Conservation (phyloP, 2,113 vertebrate species). For the Nothocercus julius region DNA sequence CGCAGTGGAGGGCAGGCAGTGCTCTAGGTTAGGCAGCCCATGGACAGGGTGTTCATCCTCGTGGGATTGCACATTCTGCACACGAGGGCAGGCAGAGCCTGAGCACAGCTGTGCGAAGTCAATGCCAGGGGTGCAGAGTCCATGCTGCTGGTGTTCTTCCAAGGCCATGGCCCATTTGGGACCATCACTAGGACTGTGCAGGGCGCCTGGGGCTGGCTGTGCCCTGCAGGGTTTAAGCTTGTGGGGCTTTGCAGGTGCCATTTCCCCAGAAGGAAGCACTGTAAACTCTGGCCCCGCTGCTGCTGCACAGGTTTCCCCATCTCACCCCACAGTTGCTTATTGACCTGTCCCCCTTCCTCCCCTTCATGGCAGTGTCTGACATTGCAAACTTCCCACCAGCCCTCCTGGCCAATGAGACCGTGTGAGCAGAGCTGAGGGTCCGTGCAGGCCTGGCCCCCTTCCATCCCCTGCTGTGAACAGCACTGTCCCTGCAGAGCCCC, state of each 20-base stretch:
- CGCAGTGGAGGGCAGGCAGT: too few relatives aligned
- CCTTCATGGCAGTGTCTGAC: constrained; percentile 89
- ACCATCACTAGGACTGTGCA: too few relatives aligned
- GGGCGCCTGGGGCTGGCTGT: neutral
- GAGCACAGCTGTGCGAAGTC: neutral
- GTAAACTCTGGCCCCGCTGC: constrained; percentile 86
- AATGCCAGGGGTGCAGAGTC: neutral
- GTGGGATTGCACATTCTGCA: too few relatives aligned
- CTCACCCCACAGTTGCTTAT: constrained; percentile 90
- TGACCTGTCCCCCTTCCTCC: constrained; percentile 89
- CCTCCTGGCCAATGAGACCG: constrained; percentile 86
- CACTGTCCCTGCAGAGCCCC: neutral
- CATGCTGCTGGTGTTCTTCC: neutral
- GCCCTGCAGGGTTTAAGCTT: neutral
- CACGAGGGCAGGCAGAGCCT: neutral
- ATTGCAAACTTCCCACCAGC: constrained; percentile 87
- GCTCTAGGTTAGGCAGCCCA: too few relatives aligned
- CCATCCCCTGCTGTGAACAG: neutral
- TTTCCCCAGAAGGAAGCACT: constrained; percentile 82
- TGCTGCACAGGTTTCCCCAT: constrained; percentile 84
- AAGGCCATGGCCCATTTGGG: neutral
- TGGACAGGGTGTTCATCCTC: too few relatives aligned
- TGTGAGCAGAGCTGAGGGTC: constrained; percentile 80
- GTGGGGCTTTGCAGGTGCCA: constrained; percentile 70
- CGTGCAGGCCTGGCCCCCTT: neutral